Evolutionary conservation across 2,113 vertebrate species (phyloP).

Genomic region (Capreolus pygargus): DNA sequence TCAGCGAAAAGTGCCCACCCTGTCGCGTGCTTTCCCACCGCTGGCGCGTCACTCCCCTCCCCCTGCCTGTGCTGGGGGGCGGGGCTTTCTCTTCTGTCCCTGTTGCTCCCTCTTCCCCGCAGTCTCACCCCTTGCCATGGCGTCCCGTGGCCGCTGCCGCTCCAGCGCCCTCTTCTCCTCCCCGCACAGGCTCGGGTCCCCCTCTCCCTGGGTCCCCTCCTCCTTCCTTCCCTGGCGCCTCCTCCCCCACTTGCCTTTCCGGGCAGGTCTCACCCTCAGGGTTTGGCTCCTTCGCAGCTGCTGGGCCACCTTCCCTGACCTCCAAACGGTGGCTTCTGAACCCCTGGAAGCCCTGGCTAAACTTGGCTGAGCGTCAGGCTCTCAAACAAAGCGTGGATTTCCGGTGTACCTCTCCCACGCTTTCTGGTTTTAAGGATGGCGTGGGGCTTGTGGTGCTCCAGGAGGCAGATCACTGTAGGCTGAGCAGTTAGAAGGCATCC

Average conservation of each 20-base stretch:
- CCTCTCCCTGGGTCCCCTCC: not conserved
- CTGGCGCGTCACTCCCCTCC: not conserved
- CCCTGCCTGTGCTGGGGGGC: not conserved
- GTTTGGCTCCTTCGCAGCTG: not conserved
- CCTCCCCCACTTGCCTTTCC: too few relatives aligned
- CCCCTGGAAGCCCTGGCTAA: not conserved
- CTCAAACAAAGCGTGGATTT: not conserved
- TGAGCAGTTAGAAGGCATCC: not conserved
- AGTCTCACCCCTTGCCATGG: rapidly evolving
- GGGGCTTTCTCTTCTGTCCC: not conserved
- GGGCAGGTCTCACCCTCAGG: not conserved
- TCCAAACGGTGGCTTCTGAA: not conserved
- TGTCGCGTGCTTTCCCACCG: rapidly evolving
- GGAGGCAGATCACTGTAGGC: not conserved
- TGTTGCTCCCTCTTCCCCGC: not conserved
- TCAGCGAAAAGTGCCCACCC: not conserved
- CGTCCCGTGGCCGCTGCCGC: not conserved
- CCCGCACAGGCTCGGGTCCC: not conserved
- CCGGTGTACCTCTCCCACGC: not conserved
- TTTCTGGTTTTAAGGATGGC: not conserved
- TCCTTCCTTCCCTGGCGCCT: not conserved
- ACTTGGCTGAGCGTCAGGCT: not conserved
- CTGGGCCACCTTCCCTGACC: too few relatives aligned
- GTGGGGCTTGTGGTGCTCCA: not conserved
- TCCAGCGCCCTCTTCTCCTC: not conserved